Base-by-base conservation (phyloP, 2,888 invertebrate genomes). In the Athripsodes cinereus region DNA sequence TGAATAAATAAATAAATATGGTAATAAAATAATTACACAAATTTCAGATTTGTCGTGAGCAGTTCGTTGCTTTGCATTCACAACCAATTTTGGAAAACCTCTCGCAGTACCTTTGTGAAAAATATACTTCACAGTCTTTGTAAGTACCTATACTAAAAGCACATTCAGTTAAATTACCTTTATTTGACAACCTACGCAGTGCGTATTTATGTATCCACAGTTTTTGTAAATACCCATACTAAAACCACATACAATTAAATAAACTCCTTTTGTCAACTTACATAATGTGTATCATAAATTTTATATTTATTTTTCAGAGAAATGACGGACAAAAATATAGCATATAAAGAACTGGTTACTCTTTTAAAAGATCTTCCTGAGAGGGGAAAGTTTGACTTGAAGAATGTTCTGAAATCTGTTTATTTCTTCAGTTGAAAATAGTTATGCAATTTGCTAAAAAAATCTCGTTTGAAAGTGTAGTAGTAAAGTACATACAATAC, bases 61-160 rank as follows among this genome's bases (percentile, higher is more conserved):
- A 99, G 72, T 99, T 99, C 76, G 92, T 99, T n/a, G 86, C 90
- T 0, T 80, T 99, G 10, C 97, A 99, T 74, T 90, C 88, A 22
- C 85, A 94, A 70, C 95, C 96, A 0, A 92, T 99, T 66, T 79
- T 99, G 52, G 87, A 95, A 68, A 81, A 95, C 68, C 76, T 97
- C 54, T 92, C 96, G 0, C 67, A 83, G 19, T 91, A 86, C 40
- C 40, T 40, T 16, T n/a, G 5, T 13, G 16, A 40, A 3, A 40
- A 40, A 40, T 40, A 40, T 40, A 13, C 13, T n/a, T n/a, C 40
- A 8, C 16, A 3, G 2, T 13, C 16, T 5, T 8, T 74, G 88
- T 87, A 75, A 74, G 75, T 69, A 26, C 5, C n/a, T n/a, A n/a
- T n/a, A n/a, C n/a, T n/a, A n/a, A n/a, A n/a, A n/a, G n/a, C n/a